Base-by-base conservation (phyloP, 2,888 invertebrate genomes). In the Eilema sororculum region DNA sequence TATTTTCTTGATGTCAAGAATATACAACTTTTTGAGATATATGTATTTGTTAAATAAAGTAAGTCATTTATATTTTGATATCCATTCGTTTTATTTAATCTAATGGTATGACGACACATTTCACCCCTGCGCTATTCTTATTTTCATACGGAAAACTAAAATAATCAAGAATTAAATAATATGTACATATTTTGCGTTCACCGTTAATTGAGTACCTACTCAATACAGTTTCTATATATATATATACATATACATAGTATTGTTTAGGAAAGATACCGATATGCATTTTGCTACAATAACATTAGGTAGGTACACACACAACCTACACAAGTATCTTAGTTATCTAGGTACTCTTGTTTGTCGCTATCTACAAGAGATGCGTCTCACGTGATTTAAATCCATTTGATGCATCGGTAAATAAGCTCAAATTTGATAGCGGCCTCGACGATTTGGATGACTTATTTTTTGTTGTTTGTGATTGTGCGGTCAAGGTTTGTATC, bases 31-130 rank as follows among this genome's bases (percentile, higher is more conserved):
- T 65, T 24, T 62, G 25, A 28, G 33, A 67, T 70, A 61, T 67
- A 61, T 78, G 67, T 79, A 72, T 74, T 74, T 73, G 41, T 64
- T 60, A 69, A 80, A 68, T 74, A 78, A 80, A 74, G 22, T 65
- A 24, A 80, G 69, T 64, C 28, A 68, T 61, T 65, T 66, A 66
- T 71, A 67, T 70, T 67, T 58, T 67, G 57, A 46, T 66, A 66
- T 41, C 4, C 9, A 13, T 0, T 52, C 6, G 33, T 76, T 73
- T 76, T 68, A 56, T 68, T 79, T 68, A 20, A n/a, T 52, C n/a
- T 52, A 8, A 6, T 52, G 46, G 46, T n/a, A 33, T 20, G 20
- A 46, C 16, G 41, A 41, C 41, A 16, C 46, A 20, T 46, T n/a
- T 46, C 41, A 16, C 41, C 16, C 16, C 4, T 3, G 16, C 13